phyloP scores from a whole-genome alignment of 2,888 invertebrate genomes.

The Pseudeuparius sepicola region DNA sequence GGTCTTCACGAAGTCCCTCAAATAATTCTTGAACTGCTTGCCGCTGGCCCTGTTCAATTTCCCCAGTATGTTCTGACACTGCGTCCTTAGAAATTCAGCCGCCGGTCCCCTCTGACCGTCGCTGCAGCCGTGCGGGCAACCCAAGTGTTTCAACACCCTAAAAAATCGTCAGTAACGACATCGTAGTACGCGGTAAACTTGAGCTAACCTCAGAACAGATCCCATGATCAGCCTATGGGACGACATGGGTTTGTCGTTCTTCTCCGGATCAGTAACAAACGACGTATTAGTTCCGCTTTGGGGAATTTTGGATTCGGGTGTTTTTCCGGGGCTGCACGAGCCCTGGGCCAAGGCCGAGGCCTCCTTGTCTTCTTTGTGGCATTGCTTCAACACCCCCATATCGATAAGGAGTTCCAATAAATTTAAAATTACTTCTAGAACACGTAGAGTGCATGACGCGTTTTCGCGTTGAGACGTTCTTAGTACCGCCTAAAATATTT shows the following conservation, averaged over 20 bases:
- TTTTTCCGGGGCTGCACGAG: constrained; percentile 27
- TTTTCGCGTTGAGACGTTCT: constrained; percentile 77
- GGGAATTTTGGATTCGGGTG: constrained; percentile 24
- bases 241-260: constrained; percentile 44
- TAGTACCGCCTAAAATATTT: constrained; percentile 63
- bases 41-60: constrained; percentile 62
- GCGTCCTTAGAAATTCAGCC: constrained; percentile 82
- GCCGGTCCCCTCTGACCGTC: constrained; percentile 79
- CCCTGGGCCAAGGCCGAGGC: constrained; percentile 24
- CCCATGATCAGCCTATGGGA: constrained; percentile 67
- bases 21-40: constrained; percentile 53
- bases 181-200: too few species aligned
- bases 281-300: constrained; percentile 25
- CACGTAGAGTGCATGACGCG: constrained; percentile 72
- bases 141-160: constrained; percentile 79
- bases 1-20: constrained; percentile 65
- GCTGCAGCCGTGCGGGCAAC: constrained; percentile 89
- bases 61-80: constrained; percentile 68
- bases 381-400: constrained; percentile 67
- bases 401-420: constrained; percentile 86
- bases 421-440: constrained; percentile 88
- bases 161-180: too few species aligned
- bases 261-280: constrained; percentile 39
- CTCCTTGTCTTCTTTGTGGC: constrained; percentile 42
- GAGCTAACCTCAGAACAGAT: constrained; percentile 47